Evolutionary conservation across 2,113 vertebrate genomes (phyloP).

Genomic region (Tinamus guttatus): DNA sequence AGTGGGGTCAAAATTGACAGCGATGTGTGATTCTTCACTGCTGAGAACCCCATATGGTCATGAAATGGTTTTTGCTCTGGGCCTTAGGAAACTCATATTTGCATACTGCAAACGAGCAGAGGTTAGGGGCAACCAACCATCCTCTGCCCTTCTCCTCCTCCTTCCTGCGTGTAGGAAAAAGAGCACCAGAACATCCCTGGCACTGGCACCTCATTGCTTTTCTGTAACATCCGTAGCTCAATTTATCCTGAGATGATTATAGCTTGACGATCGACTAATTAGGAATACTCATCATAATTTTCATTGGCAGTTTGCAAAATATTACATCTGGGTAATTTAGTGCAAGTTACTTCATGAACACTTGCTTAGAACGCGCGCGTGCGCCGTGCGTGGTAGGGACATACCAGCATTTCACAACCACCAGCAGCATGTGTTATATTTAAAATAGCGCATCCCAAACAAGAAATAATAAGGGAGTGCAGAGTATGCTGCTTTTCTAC

Average conservation of each 20-base stretch:
- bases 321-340: slow-evolving; percentile 80
- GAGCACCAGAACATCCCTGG: neutral
- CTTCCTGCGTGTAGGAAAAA: neutral
- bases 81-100: slow-evolving; percentile 44
- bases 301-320: slow-evolving; percentile 80
- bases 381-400: neutral
- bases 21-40: neutral
- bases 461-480: neutral
- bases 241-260: slow-evolving; percentile 83
- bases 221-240: slow-evolving; percentile 75
- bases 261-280: slow-evolving; percentile 82
- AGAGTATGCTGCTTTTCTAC: neutral
- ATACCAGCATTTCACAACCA: neutral
- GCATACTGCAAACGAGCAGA: slow-evolving; percentile 12
- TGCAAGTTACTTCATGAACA: slow-evolving; percentile 63
- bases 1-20: slow-evolving; percentile 19
- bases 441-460: neutral
- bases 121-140: slow-evolving; percentile 34
- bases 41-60: neutral
- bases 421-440: neutral
- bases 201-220: slow-evolving; percentile 70
- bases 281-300: slow-evolving; percentile 80
- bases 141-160: slow-evolving; percentile 39
- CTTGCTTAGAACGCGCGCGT: neutral
- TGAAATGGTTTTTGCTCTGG: neutral